Evolutionary conservation across 2,888 invertebrate species (phyloP), one percentile per base, ranked within the genome.

Genomic region (Stenodera caucasica): DNA sequence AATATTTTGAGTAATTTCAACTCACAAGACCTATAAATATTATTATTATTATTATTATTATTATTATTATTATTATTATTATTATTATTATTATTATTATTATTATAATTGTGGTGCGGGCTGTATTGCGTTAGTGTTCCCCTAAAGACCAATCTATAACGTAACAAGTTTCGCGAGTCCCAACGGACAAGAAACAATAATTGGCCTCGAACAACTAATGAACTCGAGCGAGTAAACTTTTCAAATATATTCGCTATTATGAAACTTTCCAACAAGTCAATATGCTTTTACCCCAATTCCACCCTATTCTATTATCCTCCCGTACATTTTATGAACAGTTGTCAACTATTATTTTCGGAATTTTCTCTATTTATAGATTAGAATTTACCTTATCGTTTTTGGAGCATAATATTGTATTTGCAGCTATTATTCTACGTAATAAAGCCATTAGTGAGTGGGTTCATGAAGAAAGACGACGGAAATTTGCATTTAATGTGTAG

Each of bases 161-260:
- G 32, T 51, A 51, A 51, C 15, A 52, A 52, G 52, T 52, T 52
- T 33, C 9, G 14, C 29, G 30, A 52, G 18, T 21, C 52, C 26
- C 52, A 12, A 33, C 32, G 52, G 52, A 52, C 11, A 52, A 11
- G 18, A 52, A 14, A 32, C 52, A 52, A 52, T 52, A 52, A 52
- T 52, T 52, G 52, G 32, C 52, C 52, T 32, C 52, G 12, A 33
- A 18, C 32, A 52, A 52, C 52, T 52, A 52, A 52, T 52, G 52
- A 52, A 52, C 32, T 18, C 14, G 15, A 33, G 52, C 52, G 52
- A 26, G 32, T 32, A 52, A 52, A 52, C 32, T 52, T 52, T 52
- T 52, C 32, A 52, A 52, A 52, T 52, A 52, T 52, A 52, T 52
- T 52, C 33, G 52, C 14, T 33, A 52, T 52, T 52, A 52, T 52